phyloP scores from a whole-genome alignment of 2,888 invertebrate genomes.

The Zaprionus lineosus region DNA sequence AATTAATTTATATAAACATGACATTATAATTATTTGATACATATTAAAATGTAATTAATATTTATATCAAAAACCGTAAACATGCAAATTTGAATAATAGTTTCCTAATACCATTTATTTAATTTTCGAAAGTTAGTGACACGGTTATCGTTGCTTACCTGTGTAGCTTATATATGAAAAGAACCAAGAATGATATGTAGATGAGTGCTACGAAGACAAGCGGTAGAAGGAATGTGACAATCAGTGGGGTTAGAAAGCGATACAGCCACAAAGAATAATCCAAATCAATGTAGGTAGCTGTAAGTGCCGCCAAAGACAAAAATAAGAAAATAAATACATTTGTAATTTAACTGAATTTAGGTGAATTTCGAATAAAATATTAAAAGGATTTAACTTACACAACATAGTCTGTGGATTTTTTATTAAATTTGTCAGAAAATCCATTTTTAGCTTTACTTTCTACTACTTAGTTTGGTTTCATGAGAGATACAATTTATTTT shows the following conservation, averaged over 20 bases:
- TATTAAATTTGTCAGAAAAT: constrained; percentile 67
- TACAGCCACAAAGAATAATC: constrained; percentile 93
- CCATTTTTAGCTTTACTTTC: constrained; percentile 60
- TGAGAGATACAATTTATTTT: constrained; percentile 17
- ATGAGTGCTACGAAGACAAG: constrained; percentile 90
- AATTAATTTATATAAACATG: too few relatives aligned
- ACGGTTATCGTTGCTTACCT: constrained; percentile 86
- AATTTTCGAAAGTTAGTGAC: too few relatives aligned
- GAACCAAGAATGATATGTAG: constrained; percentile 91
- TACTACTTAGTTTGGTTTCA: constrained; percentile 27
- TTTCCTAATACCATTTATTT: too few relatives aligned
- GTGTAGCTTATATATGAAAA: constrained; percentile 93
- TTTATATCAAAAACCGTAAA: too few relatives aligned
- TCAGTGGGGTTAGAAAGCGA: constrained; percentile 91
- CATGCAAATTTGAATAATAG: too few relatives aligned
- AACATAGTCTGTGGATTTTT: constrained; percentile 68
- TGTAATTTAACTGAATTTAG: too few relatives aligned
- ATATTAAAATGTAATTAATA: too few relatives aligned
- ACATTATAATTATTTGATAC: too few relatives aligned
- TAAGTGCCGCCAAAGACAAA: constrained; percentile 76
- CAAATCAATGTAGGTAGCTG: constrained; percentile 91
- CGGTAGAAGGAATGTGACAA: constrained; percentile 93
- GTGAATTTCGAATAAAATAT: too few relatives aligned
- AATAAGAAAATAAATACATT: constrained; percentile 21
- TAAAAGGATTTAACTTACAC: constrained; percentile 76